Percentiles rank a stretch among this genome's conserved stretches.
Conservation (phyloP, 2,113 vertebrate genomes). For the Petroica traversi region DNA sequence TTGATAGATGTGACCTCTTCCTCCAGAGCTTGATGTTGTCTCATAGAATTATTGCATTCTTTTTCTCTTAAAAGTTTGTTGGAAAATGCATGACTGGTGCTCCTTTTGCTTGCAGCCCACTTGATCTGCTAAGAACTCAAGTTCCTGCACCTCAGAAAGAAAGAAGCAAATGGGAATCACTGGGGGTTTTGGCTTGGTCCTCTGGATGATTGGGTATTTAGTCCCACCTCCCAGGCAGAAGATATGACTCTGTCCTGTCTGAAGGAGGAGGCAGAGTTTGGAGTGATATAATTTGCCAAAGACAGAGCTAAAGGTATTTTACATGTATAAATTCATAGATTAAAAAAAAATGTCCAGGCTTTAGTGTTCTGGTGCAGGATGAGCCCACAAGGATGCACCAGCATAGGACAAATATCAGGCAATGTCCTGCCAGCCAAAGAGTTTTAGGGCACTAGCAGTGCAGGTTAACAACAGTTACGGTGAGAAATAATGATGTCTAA, state of each 20-base stretch:
- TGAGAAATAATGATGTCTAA: not conserved
- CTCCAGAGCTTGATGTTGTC: not conserved
- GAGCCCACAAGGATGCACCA: not conserved
- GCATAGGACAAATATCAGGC: not conserved
- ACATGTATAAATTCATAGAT: not conserved
- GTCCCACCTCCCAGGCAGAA: not conserved
- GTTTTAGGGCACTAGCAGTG: not conserved
- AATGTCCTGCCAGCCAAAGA: not conserved
- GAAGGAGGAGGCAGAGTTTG: not conserved
- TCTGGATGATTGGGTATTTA: not conserved
- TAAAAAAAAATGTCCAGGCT: rapidly evolving
- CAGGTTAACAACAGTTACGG: not conserved
- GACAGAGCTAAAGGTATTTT: not conserved
- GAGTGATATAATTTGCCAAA: not conserved
- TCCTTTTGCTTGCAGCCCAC: not conserved
- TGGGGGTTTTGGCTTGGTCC: not conserved
- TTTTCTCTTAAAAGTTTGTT: not conserved
- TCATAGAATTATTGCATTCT: not conserved
- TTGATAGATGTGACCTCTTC: not conserved
- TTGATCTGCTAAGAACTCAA: not conserved
- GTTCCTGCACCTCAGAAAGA: not conserved
- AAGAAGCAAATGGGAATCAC: not conserved
- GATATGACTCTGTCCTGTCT: not conserved
- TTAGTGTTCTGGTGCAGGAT: not conserved
- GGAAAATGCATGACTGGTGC: not conserved